These are phyloP conservation scores for Synanthedon tipuliformis DNA, from an alignment of 2,888 invertebrate genomes.

Conservation along the genomic window DNA sequence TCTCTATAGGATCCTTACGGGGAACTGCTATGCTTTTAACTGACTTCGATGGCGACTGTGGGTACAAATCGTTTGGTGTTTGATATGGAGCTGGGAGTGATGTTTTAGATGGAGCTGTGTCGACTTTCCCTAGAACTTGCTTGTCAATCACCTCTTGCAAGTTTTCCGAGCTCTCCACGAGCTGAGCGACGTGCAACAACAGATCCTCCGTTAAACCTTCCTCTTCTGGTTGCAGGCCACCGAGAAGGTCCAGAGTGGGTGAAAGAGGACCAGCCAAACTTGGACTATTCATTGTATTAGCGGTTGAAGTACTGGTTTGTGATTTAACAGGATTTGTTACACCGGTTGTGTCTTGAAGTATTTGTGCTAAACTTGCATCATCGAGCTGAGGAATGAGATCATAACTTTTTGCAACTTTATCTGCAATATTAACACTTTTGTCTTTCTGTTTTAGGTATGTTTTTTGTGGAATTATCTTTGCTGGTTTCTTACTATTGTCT, in stretches of 20 bases:
- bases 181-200: constrained; percentile 78
- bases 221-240: constrained; percentile 73
- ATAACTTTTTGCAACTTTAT: constrained; percentile 41
- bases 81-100: constrained; percentile 22
- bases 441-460: constrained; percentile 34
- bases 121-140: constrained; percentile 67
- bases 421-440: constrained; percentile 19
- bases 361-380: constrained; percentile 61
- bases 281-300: constrained; percentile 55
- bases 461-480: constrained; percentile 25
- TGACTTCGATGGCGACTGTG: constrained; percentile 34
- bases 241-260: constrained; percentile 69
- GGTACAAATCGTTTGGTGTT: constrained; percentile 24
- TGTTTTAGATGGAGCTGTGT: constrained; percentile 28
- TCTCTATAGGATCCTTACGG: constrained; percentile 75
- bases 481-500: constrained; percentile 14
- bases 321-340: constrained; percentile 33
- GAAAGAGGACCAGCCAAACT: constrained; percentile 67
- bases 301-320: constrained; percentile 34
- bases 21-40: constrained; percentile 27
- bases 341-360: constrained; percentile 52
- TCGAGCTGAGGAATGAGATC: constrained; percentile 59
- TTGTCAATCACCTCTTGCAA: constrained; percentile 80
- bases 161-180: constrained; percentile 76
- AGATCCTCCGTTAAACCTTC: constrained; percentile 78